These are phyloP conservation scores for Stichodactyla mertensii DNA, from an alignment of 64 coral and sea anemone genomes.

Conservation along the genomic window DNA sequence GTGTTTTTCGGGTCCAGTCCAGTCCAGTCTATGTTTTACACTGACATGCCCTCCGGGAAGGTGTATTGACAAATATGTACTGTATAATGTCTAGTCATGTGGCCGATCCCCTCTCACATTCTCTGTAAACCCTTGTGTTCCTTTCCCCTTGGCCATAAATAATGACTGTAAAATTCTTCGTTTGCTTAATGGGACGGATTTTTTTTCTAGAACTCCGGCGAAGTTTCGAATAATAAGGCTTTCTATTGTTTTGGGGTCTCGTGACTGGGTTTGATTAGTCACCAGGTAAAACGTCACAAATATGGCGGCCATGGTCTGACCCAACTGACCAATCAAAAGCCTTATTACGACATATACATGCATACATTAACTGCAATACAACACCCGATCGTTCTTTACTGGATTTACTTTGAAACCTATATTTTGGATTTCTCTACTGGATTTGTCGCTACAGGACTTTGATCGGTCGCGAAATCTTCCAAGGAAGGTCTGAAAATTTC, in stretches of 20 bases:
- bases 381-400: neutral
- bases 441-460: slow-evolving; percentile 4
- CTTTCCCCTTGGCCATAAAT: too few relatives aligned
- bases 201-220: neutral
- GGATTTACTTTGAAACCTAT: neutral
- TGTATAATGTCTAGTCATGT: too few relatives aligned
- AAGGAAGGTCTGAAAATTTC: neutral
- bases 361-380: neutral
- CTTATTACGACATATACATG: neutral
- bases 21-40: too few relatives aligned
- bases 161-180: too few relatives aligned
- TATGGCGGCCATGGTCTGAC: slow-evolving; percentile 11
- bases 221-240: neutral
- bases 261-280: neutral
- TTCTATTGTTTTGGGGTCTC: neutral
- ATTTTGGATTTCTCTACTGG: slow-evolving; percentile 18
- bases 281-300: neutral
- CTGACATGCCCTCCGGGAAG: too few relatives aligned
- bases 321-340: neutral
- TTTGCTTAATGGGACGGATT: too few relatives aligned
- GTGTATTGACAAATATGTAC: too few relatives aligned
- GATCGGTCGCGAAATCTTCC: neutral
- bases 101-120: too few relatives aligned
- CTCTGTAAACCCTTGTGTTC: too few relatives aligned
- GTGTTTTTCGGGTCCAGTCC: too few relatives aligned